phyloP scores from a whole-genome alignment of 2,113 vertebrate species.

The Cololabis saira region DNA sequence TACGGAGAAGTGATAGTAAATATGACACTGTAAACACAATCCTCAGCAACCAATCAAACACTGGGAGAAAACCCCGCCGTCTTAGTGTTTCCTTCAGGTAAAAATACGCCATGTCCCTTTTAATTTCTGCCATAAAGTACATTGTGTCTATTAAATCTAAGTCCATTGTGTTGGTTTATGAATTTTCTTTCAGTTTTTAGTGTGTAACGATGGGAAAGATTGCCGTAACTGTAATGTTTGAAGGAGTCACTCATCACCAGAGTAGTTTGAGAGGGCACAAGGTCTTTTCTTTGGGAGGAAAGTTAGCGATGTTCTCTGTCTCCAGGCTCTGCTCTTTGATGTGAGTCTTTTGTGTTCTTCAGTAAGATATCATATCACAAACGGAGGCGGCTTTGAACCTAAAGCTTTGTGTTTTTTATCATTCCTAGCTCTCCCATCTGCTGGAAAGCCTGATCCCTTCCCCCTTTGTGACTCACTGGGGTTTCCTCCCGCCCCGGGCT shows the following conservation, averaged over 20 bases:
- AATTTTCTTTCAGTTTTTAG: not conserved
- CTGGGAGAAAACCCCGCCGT: not conserved
- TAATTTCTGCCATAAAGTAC: not conserved
- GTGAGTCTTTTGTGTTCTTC: constrained; percentile 60
- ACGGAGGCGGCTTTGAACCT: constrained; percentile 63
- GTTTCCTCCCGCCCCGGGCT: constrained; percentile 62
- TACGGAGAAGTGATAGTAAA: not conserved
- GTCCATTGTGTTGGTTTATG: too few relatives aligned
- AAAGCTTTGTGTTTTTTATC: constrained; percentile 63
- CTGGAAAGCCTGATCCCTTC: constrained; percentile 36
- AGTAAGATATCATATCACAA: constrained; percentile 63
- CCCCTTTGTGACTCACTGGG: constrained; percentile 45
- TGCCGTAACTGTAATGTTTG: constrained; percentile 6
- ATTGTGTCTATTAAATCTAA: not conserved
- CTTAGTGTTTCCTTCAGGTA: not conserved
- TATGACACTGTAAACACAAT: constrained; percentile 11
- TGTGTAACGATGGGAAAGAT: not conserved
- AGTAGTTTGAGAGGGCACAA: constrained; percentile 20
- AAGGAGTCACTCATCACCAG: constrained; percentile 41
- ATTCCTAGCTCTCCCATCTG: constrained; percentile 37
- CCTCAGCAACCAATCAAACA: not conserved
- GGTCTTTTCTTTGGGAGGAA: constrained; percentile 28
- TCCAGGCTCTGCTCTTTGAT: constrained; percentile 60
- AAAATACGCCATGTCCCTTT: not conserved
- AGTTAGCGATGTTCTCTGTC: constrained; percentile 39